These are phyloP conservation scores for Icerya purchasi DNA, from an alignment of 2,888 invertebrate genomes.

Conservation along the genomic window DNA sequence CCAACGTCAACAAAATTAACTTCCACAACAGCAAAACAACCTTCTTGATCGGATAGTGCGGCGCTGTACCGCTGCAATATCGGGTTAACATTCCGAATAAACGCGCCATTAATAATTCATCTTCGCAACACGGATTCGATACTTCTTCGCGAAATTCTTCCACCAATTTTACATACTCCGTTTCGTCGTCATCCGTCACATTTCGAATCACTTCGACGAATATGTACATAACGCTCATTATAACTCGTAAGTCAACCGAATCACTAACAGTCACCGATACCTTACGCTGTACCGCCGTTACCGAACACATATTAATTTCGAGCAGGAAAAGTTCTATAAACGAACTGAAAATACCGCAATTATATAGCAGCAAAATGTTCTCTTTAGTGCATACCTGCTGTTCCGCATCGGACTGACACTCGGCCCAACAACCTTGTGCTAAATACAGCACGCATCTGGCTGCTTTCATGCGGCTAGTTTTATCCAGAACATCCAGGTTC, in stretches of 20 bases:
- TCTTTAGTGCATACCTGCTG: slow-evolving; percentile 61
- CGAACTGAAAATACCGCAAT: slow-evolving; percentile 70
- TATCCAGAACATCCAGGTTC: slow-evolving; percentile 73
- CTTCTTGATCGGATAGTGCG: slow-evolving; percentile 98
- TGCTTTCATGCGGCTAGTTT: slow-evolving; percentile 62
- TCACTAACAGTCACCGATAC: slow-evolving; percentile 68
- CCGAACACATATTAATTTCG: slow-evolving; percentile 1
- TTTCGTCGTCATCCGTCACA: slow-evolving; percentile 3
- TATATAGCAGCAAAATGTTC: slow-evolving; percentile 71
- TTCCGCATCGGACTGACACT: slow-evolving; percentile 77
- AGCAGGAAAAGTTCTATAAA: slow-evolving; percentile 59
- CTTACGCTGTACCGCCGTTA: slow-evolving; percentile 39
- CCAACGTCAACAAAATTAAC: slow-evolving; percentile 70
- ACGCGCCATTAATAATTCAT: slow-evolving; percentile 70
- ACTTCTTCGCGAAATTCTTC: slow-evolving; percentile 39
- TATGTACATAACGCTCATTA: slow-evolving; percentile 79
- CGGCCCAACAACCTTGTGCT: slow-evolving; percentile 71
- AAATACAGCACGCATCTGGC: slow-evolving; percentile 81
- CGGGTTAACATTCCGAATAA: slow-evolving; percentile 87
- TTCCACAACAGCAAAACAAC: slow-evolving; percentile 90
- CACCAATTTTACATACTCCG: slow-evolving; percentile 27
- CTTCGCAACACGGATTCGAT: slow-evolving; percentile 35
- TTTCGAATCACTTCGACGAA: slow-evolving; percentile 84
- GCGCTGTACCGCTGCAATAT: slow-evolving; percentile 85
- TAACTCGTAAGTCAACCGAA: slow-evolving; percentile 74